phyloP scores from a whole-genome alignment of 2,888 invertebrate species.

The Heliconius cydno region DNA sequence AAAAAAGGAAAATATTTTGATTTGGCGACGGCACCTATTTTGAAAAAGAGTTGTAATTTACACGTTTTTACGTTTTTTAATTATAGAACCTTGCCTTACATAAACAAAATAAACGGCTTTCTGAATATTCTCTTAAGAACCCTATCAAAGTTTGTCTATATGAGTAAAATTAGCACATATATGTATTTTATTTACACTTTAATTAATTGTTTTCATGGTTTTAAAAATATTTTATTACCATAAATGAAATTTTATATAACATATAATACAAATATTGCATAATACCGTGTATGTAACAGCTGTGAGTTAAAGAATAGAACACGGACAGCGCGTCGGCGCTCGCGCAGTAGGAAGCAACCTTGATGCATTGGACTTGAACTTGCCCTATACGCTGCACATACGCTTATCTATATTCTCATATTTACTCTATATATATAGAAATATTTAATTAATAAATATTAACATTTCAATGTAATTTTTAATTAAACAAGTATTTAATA shows the following conservation, averaged over 20 bases:
- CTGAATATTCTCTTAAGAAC: neutral
- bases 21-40: neutral
- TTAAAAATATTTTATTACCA: neutral
- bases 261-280: constrained; percentile 23
- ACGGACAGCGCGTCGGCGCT: constrained; percentile 52
- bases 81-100: neutral
- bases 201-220: neutral
- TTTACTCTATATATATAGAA: constrained; percentile 41
- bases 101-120: neutral
- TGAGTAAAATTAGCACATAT: neutral
- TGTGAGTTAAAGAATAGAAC: constrained; percentile 43
- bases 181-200: neutral
- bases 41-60: neutral
- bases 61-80: neutral
- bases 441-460: constrained; percentile 13
- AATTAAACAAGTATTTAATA: neutral
- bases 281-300: constrained; percentile 40
- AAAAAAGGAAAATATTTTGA: no score
- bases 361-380: constrained; percentile 75
- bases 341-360: constrained; percentile 73
- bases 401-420: constrained; percentile 39
- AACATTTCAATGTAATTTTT: neutral
- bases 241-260: neutral
- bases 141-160: neutral
- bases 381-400: constrained; percentile 59